Base-by-base conservation (phyloP, 1,140 invertebrate species). In the Bombus balteatus region DNA sequence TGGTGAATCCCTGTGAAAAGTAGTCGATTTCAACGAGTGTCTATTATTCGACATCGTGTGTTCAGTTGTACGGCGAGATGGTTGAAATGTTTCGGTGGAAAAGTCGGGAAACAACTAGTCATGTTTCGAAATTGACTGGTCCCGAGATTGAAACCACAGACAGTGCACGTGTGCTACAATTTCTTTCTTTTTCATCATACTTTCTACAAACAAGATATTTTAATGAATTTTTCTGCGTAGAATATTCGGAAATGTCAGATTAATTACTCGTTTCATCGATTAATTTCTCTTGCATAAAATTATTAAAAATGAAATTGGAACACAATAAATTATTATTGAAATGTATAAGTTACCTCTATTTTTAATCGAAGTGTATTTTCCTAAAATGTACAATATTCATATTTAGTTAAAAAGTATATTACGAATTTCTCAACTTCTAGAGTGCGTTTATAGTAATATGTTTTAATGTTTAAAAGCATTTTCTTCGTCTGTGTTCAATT, bases 91-190 rank as follows among this genome's bases (percentile, higher is more conserved):
- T 71, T 59, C 34, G 25, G 39, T n/a, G 47, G 32, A 81, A 57
- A 68, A 43, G 65, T 68, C 41, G n/a, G n/a, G 32, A 47, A 32
- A 79, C n/a, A 47, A 81, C 41, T 53, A 57, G 43, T 28, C 32
- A 43, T n/a, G 34, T 41, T 81, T 57, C 43, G 25, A 41, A 57
- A 71, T 71, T 81, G 79, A 71, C 71, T 47, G n/a, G 47, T 39
- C 3, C 15, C 43, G 43, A 71, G 15, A 41, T 70, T 80, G 65
- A 79, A 79, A 70, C 32, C 65, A 34, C 22, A 37, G 62, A 37
- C 37, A 57, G 3, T 18, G 8, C 2, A 39, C 12, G 25, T 28
- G 10, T 15, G 43, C 3, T 32, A n/a, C 9, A 43, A 78, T 78
- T 34, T 22, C 39, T 6, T 34, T 22, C 25, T 65, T 32, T 41